These are phyloP conservation scores for Cotesia chilonis DNA, from an alignment of 1,140 invertebrate species.

Conservation along the genomic window DNA sequence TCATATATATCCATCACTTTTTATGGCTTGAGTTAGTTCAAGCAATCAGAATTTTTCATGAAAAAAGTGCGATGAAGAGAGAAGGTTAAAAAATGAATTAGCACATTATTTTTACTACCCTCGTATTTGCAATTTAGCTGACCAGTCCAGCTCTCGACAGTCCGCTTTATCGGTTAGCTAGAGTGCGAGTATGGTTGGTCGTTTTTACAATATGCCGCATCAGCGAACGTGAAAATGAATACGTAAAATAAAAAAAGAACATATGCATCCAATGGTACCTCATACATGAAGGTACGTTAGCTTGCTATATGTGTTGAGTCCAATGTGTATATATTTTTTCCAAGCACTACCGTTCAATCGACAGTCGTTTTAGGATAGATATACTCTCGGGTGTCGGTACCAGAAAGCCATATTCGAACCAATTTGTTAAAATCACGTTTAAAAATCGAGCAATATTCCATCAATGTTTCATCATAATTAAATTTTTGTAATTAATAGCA, in stretches of 20 bases:
- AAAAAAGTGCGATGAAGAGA: slow-evolving; percentile 7
- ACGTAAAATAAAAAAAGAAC: slow-evolving; percentile 35
- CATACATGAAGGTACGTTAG: slow-evolving; percentile 10
- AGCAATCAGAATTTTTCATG: slow-evolving; percentile 10
- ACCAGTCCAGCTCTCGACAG: slow-evolving; percentile 37
- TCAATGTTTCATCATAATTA: not conserved
- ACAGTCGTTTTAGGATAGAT: slow-evolving; percentile 40
- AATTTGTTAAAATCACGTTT: slow-evolving; percentile 45
- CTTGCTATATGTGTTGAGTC: no score
- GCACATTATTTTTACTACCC: slow-evolving; percentile 59
- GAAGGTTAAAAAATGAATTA: slow-evolving; percentile 56
- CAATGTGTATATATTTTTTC: slow-evolving; percentile 33
- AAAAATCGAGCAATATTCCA: slow-evolving; percentile 45
- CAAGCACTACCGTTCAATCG: slow-evolving; percentile 23
- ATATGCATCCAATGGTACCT: not conserved
- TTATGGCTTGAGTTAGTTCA: slow-evolving; percentile 33
- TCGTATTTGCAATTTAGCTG: slow-evolving; percentile 38
- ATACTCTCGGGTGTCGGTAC: slow-evolving; percentile 36
- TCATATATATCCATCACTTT: slow-evolving; percentile 35
- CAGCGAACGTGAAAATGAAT: slow-evolving; percentile 44
- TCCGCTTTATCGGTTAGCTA: slow-evolving; percentile 16
- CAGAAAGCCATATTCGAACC: slow-evolving; percentile 43
- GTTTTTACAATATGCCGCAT: slow-evolving; percentile 38
- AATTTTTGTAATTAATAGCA: slow-evolving; percentile 19
- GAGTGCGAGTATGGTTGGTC: slow-evolving; percentile 4